Evolutionary conservation across 1,140 invertebrate genomes (phyloP).

Genomic region (Probaryconus sp.): DNA sequence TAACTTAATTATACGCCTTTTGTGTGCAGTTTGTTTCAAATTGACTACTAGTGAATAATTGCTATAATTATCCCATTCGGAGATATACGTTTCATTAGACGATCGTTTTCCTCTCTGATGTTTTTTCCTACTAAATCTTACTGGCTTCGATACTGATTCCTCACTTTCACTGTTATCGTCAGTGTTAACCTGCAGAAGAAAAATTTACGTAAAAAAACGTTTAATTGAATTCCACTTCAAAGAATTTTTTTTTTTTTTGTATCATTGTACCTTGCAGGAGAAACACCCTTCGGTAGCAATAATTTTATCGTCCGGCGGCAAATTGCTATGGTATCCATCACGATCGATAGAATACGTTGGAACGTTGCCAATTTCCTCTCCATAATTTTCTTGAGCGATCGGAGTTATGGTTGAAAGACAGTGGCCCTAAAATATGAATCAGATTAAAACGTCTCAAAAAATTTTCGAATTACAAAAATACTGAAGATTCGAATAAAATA

Average conservation of each 20-base stretch:
- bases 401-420: constrained; percentile 88
- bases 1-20: constrained; percentile 81
- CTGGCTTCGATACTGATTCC: constrained; percentile 59
- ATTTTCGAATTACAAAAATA: constrained; percentile 15
- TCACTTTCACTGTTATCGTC: constrained; percentile 65
- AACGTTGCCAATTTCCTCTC: constrained; percentile 83
- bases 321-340: constrained; percentile 76
- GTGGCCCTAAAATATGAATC: constrained; percentile 81
- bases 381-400: constrained; percentile 75
- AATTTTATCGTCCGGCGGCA: constrained; percentile 82
- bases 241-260: too few relatives aligned
- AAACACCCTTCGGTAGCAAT: constrained; percentile 94
- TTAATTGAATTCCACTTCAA: too few relatives aligned
- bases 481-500: background rate
- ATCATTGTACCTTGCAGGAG: constrained; percentile 86
- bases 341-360: constrained; percentile 83
- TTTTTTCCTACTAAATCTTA: constrained; percentile 36
- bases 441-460: constrained; percentile 12
- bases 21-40: constrained; percentile 81
- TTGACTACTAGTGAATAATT: constrained; percentile 79
- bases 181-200: constrained; percentile 35
- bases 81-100: constrained; percentile 61
- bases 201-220: too few relatives aligned
- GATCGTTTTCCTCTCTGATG: constrained; percentile 59
- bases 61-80: constrained; percentile 73